phyloP scores from a whole-genome alignment of 37 sponge, comb jelly and placozoan species.

The Tethya wilhelma region DNA sequence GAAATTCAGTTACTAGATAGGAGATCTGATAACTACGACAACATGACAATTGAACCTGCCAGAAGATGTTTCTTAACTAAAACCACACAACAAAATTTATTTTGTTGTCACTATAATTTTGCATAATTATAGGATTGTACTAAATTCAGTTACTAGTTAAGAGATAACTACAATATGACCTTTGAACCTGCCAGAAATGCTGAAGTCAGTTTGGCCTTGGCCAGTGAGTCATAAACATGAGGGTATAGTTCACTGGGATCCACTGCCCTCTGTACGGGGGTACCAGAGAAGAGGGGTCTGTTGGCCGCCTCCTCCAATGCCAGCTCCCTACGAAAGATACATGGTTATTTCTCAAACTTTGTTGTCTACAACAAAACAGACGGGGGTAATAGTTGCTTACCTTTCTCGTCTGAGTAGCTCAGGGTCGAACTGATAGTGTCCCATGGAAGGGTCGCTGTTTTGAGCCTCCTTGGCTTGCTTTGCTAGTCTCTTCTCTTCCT shows the following conservation, averaged over 20 bases:
- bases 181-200: slow-evolving; percentile 68
- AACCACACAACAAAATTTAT: too few relatives aligned
- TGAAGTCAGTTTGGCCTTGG: slow-evolving; percentile 58
- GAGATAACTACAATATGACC: too few relatives aligned
- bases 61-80: background rate
- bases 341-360: too few relatives aligned
- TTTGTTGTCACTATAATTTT: too few relatives aligned
- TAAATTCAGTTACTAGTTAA: too few relatives aligned
- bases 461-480: slow-evolving; percentile 36
- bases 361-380: too few relatives aligned
- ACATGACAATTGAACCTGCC: too few relatives aligned
- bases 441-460: background rate
- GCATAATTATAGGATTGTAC: too few relatives aligned
- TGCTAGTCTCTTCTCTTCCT: slow-evolving; percentile 75
- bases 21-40: too few relatives aligned
- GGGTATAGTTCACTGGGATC: slow-evolving; percentile 74
- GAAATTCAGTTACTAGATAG: too few relatives aligned
- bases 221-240: slow-evolving; percentile 85
- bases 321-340: too few relatives aligned
- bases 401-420: slow-evolving; percentile 61
- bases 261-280: background rate
- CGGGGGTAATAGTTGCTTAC: too few relatives aligned
- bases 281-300: slow-evolving; percentile 66
- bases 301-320: slow-evolving; percentile 68
- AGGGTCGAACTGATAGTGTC: slow-evolving; percentile 68